Conservation (phyloP, 2,113 vertebrate species). For the Dicaeum eximium region DNA sequence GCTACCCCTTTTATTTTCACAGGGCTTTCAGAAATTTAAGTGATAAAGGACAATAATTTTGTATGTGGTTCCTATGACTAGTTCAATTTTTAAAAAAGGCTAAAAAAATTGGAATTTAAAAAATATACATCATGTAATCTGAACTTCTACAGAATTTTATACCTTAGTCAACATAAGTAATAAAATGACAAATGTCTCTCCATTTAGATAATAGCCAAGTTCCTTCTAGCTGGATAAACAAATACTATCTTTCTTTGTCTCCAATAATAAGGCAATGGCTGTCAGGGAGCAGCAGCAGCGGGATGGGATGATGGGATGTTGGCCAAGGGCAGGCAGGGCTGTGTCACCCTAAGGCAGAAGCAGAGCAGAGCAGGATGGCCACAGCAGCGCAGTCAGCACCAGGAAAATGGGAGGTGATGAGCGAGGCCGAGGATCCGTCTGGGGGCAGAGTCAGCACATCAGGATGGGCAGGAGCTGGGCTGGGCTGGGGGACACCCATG, state of each 20-base stretch:
- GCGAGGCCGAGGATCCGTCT: not conserved
- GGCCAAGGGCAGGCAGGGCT: not conserved
- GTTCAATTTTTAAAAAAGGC: too few species aligned
- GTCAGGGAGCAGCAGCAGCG: not conserved
- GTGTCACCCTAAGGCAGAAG: rapidly evolving
- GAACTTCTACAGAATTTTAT: not conserved
- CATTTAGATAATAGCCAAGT: not conserved
- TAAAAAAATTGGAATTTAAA: not conserved
- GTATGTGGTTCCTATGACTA: not conserved
- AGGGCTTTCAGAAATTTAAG: not conserved
- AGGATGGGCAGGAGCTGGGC: not conserved
- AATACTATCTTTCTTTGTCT: not conserved
- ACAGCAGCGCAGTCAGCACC: rapidly evolving
- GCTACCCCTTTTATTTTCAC: not conserved
- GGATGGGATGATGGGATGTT: not conserved
- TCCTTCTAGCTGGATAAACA: not conserved
- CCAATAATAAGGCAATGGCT: not conserved
- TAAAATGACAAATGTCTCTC: not conserved
- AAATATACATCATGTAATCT: not conserved
- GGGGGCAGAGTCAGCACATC: not conserved
- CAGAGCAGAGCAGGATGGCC: not conserved
- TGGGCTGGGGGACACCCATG: rapidly evolving
- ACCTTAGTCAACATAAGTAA: not conserved
- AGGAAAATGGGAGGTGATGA: rapidly evolving
- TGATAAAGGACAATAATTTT: not conserved